A percentile compares a stretch with the other conserved stretches of the same genome.
Conservation (phyloP, 2,797 vertebrate genomes). For the Oryzias sinensis region DNA sequence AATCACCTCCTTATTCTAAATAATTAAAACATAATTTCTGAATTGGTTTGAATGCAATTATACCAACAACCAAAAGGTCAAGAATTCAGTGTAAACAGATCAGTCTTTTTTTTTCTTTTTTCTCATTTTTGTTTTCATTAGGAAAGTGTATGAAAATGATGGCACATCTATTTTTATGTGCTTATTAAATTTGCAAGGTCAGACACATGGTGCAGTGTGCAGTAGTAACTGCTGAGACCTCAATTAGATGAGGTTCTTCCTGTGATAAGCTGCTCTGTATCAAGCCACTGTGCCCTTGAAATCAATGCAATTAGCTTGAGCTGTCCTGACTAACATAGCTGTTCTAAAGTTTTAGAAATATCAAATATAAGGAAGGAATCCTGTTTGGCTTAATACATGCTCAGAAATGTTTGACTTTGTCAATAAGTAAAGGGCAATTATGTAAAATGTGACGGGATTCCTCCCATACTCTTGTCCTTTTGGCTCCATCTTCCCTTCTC, state of each 20-base stretch:
- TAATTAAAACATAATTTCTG: conserved; percentile 67
- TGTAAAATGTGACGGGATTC: conserved; percentile 37
- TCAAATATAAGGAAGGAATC: conserved; percentile 9
- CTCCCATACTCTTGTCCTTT: conserved; percentile 36
- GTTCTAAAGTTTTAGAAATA: conserved; percentile 22
- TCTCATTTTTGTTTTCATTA: conserved; percentile 29
- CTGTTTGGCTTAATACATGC: conserved; percentile 13
- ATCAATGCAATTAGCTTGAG: conserved; percentile 53
- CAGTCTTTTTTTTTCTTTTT: neutral
- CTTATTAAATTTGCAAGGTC: conserved; percentile 68
- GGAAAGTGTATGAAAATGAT: conserved; percentile 42
- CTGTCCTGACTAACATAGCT: conserved; percentile 32
- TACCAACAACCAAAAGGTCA: conserved; percentile 31
- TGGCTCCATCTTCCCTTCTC: conserved; percentile 52
- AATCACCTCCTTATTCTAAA: conserved; percentile 63
- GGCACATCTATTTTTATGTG: conserved; percentile 34
- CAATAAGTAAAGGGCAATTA: conserved; percentile 37
- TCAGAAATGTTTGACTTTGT: conserved; percentile 30
- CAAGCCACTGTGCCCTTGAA: conserved; percentile 58
- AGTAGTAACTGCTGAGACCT: conserved; percentile 55
- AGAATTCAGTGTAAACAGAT: conserved; percentile 45
- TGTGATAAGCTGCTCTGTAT: conserved; percentile 44
- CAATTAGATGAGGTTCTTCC: conserved; percentile 57
- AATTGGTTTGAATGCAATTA: conserved; percentile 50
- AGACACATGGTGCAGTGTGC: conserved; percentile 46